These are phyloP conservation scores for Dryoscopus gambensis DNA, from an alignment of 2,113 vertebrate species.

Conservation along the genomic window DNA sequence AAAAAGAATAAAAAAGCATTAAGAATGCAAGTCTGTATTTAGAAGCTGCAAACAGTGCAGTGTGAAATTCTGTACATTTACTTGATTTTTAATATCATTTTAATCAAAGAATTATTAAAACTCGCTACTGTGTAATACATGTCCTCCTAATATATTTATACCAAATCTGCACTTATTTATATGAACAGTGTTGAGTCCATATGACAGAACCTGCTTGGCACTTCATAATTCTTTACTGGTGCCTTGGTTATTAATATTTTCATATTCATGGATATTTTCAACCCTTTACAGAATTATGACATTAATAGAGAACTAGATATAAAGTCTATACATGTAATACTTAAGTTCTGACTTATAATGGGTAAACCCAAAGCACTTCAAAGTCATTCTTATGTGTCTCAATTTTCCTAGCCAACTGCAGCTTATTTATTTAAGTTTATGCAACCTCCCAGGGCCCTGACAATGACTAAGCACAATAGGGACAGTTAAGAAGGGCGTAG, in stretches of 20 bases:
- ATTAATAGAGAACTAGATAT: background rate
- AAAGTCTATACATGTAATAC: background rate
- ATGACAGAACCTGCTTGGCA: background rate
- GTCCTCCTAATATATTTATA: background rate
- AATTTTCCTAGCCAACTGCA: background rate
- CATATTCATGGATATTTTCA: background rate
- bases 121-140: background rate
- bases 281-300: background rate
- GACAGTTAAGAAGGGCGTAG: conserved; percentile 18
- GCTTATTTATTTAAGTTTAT: conserved; percentile 48
- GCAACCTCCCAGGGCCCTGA: conserved; percentile 17
- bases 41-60: background rate
- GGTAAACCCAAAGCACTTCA: conserved; percentile 14
- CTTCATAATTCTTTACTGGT: background rate
- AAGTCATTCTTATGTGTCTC: background rate
- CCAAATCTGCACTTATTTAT: background rate
- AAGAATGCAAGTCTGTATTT: background rate
- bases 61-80: background rate
- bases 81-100: background rate
- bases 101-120: background rate
- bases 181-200: background rate
- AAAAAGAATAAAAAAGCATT: background rate
- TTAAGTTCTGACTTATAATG: background rate
- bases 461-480: conserved; percentile 57
- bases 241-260: conserved; percentile 7